phyloP scores from a whole-genome alignment of 2,888 invertebrate genomes.

The Creontiades dilutus region DNA sequence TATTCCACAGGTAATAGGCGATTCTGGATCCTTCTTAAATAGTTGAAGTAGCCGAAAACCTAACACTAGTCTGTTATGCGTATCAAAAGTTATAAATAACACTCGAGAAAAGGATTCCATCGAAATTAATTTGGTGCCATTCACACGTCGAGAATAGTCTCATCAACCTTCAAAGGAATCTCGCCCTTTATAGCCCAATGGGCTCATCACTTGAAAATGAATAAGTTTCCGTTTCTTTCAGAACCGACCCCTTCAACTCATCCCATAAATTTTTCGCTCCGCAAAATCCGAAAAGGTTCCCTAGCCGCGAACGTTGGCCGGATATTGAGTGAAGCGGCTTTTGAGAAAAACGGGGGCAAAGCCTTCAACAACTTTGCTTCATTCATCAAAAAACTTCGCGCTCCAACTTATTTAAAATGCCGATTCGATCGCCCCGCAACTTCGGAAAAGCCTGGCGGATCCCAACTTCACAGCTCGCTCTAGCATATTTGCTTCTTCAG shows the following conservation, averaged over 20 bases:
- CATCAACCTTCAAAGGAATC: too few relatives aligned
- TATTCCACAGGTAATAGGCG: too few relatives aligned
- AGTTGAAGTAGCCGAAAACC: too few relatives aligned
- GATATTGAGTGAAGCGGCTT: constrained; percentile 13
- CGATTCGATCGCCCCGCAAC: constrained; percentile 7
- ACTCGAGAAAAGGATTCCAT: too few relatives aligned
- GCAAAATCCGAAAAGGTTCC: neutral
- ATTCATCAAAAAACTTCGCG: constrained; percentile 30
- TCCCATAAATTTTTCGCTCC: neutral
- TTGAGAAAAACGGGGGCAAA: neutral
- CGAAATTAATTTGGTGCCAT: too few relatives aligned
- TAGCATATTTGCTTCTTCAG: neutral
- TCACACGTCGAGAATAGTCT: too few relatives aligned
- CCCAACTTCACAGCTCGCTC: neutral
- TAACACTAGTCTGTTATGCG: too few relatives aligned
- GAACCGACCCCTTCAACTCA: neutral
- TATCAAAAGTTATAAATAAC: too few relatives aligned
- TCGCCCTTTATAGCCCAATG: too few relatives aligned
- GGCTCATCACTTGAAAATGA: too few relatives aligned
- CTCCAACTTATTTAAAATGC: constrained; percentile 35
- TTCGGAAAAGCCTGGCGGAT: neutral
- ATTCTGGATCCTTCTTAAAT: too few relatives aligned
- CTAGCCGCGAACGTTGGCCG: neutral
- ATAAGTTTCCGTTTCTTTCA: neutral
- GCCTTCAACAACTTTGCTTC: constrained; percentile 13